A percentile compares a stretch with the other conserved stretches of the same genome.
These are phyloP conservation scores for Leptoteleia sp. DNA, from an alignment of 1,140 invertebrate species.

Conservation along the genomic window DNA sequence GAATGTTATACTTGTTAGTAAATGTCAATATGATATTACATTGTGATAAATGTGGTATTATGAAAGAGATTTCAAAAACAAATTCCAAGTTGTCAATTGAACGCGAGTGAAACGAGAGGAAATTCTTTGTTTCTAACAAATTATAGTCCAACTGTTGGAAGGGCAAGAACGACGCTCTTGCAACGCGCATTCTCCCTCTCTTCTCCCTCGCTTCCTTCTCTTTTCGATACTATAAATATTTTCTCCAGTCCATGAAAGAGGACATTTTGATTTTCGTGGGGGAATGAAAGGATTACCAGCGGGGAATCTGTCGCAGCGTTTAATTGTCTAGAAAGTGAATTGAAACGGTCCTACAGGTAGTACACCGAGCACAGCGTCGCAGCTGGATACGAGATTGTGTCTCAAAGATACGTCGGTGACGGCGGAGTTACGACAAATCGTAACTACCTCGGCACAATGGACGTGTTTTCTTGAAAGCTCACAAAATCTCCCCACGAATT, in stretches of 20 bases:
- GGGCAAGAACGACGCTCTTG: constrained; percentile 42
- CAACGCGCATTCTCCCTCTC: constrained; percentile 13
- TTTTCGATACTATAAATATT: constrained; percentile 72
- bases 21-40: constrained; percentile 10
- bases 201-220: no score
- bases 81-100: not conserved
- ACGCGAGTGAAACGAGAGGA: not conserved
- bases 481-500: constrained; percentile 14
- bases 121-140: constrained; percentile 5
- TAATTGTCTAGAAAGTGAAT: constrained; percentile 68
- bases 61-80: not conserved
- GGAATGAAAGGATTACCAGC: constrained; percentile 71
- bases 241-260: constrained; percentile 62
- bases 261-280: constrained; percentile 65
- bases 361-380: constrained; percentile 41
- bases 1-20: constrained; percentile 9
- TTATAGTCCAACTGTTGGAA: constrained; percentile 3
- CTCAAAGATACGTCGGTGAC: constrained; percentile 46
- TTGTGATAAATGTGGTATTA: constrained; percentile 3
- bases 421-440: constrained; percentile 48
- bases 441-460: constrained; percentile 25
- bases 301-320: constrained; percentile 70
- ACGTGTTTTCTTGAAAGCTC: constrained; percentile 3
- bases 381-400: constrained; percentile 56
- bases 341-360: constrained; percentile 41